Evolutionary conservation across 2,797 vertebrate genomes (phyloP).

Genomic region (Enteromius anoplus): DNA sequence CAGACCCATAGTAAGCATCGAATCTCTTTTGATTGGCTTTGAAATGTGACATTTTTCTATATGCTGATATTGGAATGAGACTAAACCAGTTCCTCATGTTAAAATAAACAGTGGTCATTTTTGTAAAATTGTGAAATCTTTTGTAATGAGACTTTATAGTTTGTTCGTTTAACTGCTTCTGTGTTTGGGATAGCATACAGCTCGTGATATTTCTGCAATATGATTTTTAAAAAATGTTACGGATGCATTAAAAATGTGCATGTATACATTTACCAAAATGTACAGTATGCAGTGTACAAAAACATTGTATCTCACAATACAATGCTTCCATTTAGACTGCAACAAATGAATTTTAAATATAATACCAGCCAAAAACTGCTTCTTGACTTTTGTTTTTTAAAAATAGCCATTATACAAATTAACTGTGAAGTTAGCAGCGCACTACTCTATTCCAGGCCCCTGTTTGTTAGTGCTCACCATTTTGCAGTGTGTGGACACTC

Average conservation of each 20-base stretch:
- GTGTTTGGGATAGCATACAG: neutral
- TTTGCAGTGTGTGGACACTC: slow-evolving; percentile 58
- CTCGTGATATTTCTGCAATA: neutral
- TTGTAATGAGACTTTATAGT: neutral
- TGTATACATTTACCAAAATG: neutral
- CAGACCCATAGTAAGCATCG: neutral
- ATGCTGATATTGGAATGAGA: neutral
- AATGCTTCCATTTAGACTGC: neutral
- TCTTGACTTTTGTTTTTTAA: neutral
- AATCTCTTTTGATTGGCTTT: neutral
- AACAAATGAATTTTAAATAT: neutral
- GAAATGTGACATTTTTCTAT: neutral
- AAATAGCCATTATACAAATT: neutral
- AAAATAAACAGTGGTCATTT: neutral
- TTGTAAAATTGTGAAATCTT: neutral
- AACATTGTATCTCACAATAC: neutral
- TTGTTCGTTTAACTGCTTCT: neutral
- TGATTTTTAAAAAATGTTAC: neutral
- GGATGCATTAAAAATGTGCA: slow-evolving; percentile 57
- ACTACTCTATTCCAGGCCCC: neutral
- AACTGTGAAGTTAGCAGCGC: neutral
- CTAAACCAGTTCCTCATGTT: neutral
- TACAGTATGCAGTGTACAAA: neutral
- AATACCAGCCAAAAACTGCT: neutral
- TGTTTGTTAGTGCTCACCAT: slow-evolving; percentile 1